Percentiles rank a stretch among this genome's conserved stretches.
Conservation (phyloP, 2,888 invertebrate genomes). For the Schizaphis graminum region DNA sequence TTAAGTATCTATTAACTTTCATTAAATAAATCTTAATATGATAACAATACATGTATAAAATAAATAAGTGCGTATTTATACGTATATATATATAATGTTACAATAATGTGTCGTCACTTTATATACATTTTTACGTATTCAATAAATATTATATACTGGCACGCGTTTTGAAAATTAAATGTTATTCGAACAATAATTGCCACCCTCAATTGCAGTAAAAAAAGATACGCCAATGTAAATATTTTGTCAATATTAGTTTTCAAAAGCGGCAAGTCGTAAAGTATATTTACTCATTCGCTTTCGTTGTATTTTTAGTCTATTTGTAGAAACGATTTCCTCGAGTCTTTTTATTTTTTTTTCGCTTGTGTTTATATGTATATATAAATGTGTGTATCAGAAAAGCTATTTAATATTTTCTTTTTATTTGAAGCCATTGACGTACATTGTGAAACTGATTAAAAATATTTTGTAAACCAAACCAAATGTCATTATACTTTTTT, state of each 20-base stretch:
- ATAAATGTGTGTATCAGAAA: not conserved
- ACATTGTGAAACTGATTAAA: slow-evolving; percentile 28
- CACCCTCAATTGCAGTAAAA: not conserved
- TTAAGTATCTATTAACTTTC: not conserved
- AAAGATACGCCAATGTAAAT: slow-evolving; percentile 46
- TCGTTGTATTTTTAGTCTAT: slow-evolving; percentile 48
- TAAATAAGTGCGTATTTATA: not conserved
- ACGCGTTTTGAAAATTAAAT: slow-evolving; percentile 24
- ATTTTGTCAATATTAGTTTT: slow-evolving; percentile 55
- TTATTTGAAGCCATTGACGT: not conserved
- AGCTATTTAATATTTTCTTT: slow-evolving; percentile 55
- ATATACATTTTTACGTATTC: not conserved
- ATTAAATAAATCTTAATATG: not conserved
- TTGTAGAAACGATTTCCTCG: slow-evolving; percentile 57
- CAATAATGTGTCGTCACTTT: not conserved
- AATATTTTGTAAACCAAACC: slow-evolving; percentile 1
- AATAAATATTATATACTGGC: not conserved
- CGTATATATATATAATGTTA: not conserved
- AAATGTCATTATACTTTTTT: not conserved
- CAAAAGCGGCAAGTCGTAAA: slow-evolving; percentile 43
- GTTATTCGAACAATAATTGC: slow-evolving; percentile 53
- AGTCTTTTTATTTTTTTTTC: not conserved
- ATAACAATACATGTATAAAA: not conserved
- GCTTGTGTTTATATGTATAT: not conserved
- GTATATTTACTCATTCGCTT: slow-evolving; percentile 54